A percentile compares a stretch with the other conserved stretches of the same genome.
These are phyloP conservation scores for Hecatera dysodea DNA, from an alignment of 2,888 invertebrate species.

Conservation along the genomic window DNA sequence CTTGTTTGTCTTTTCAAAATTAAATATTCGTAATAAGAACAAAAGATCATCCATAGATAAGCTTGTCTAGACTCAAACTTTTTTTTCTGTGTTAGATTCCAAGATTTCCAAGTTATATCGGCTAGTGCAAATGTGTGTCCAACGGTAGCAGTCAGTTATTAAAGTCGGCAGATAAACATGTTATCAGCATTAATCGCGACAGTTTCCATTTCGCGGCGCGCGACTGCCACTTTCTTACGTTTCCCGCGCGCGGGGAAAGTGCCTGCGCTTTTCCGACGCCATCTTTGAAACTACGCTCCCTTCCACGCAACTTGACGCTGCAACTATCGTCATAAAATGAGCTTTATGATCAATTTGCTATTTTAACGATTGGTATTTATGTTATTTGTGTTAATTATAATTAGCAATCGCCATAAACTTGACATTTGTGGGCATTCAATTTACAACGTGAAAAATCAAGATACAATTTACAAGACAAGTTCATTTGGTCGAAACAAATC, in stretches of 20 bases:
- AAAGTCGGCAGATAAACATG: constrained; percentile 78
- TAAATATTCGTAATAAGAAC: not conserved
- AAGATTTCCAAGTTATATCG: constrained; percentile 15
- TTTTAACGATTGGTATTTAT: constrained; percentile 9
- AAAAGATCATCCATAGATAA: not conserved
- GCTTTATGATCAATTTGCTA: constrained; percentile 42
- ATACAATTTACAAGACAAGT: constrained; percentile 3
- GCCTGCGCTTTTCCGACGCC: constrained; percentile 89
- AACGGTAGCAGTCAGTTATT: constrained; percentile 62
- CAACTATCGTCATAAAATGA: constrained; percentile 28
- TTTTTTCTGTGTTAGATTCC: constrained; percentile 8
- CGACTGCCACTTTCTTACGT: constrained; percentile 87
- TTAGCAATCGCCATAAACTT: not conserved
- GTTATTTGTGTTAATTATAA: constrained; percentile 4
- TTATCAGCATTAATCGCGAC: constrained; percentile 85
- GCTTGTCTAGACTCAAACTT: constrained; percentile 3
- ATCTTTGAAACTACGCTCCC: constrained; percentile 81
- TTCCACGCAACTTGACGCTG: constrained; percentile 63
- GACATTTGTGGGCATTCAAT: constrained; percentile 1
- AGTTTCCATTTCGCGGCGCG: constrained; percentile 88
- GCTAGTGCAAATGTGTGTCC: constrained; percentile 23
- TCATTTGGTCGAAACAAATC: constrained; percentile 31
- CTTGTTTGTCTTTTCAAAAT: not conserved
- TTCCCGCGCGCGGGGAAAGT: constrained; percentile 90
- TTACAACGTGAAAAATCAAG: not conserved